phyloP scores from a whole-genome alignment of 1,140 invertebrate genomes.

The Ostrea denselamellosa region DNA sequence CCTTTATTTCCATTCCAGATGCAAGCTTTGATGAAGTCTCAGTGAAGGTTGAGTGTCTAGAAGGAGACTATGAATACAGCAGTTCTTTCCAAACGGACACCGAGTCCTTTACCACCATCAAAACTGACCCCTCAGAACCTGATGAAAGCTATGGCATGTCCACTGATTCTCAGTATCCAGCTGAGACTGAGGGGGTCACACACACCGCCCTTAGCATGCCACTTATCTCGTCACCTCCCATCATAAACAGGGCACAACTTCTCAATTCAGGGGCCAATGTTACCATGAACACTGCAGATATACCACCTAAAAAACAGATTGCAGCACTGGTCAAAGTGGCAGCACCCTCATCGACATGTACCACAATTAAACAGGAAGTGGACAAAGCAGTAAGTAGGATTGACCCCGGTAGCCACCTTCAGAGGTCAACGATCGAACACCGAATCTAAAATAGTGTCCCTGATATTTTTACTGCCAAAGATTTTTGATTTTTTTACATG shows the following conservation, averaged over 20 bases:
- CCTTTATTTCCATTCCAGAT: neutral
- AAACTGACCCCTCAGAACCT: neutral
- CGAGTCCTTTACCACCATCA: neutral
- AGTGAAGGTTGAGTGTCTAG: neutral
- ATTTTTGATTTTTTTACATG: too few relatives aligned
- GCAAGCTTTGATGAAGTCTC: neutral
- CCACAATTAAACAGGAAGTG: constrained; percentile 4
- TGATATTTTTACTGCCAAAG: too few relatives aligned
- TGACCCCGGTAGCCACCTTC: neutral
- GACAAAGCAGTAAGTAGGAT: constrained; percentile 22
- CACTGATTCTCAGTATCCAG: neutral
- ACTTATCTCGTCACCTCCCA: neutral
- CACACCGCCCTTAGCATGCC: neutral
- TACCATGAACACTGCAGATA: neutral
- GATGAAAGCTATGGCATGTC: neutral
- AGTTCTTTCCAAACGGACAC: neutral
- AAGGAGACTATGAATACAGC: neutral
- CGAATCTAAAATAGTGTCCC: too few relatives aligned
- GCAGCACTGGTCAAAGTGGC: constrained; percentile 34
- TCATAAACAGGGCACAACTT: neutral
- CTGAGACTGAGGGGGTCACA: neutral
- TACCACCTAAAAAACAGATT: neutral
- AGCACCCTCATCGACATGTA: neutral
- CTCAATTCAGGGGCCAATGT: neutral
- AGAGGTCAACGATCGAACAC: too few relatives aligned